A percentile compares a stretch with the other conserved stretches of the same genome.
Conservation (phyloP, 2,113 vertebrate genomes). For the Gracilinanus agilis region DNA sequence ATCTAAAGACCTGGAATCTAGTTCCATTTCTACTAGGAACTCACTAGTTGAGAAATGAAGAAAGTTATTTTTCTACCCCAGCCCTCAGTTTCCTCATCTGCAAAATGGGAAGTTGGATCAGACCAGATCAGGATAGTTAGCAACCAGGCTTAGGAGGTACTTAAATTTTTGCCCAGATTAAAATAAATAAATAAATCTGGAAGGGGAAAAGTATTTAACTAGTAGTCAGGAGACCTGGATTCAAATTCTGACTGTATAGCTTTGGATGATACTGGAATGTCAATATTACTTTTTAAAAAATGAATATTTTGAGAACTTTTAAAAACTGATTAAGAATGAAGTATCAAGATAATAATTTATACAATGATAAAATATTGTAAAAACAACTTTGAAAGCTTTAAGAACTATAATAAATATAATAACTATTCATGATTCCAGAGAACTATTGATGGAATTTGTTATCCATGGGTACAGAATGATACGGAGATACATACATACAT, state of each 20-base stretch:
- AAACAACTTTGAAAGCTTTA: background rate
- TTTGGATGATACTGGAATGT: background rate
- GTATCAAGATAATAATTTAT: background rate
- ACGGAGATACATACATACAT: background rate
- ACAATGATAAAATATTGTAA: background rate
- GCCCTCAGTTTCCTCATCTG: background rate
- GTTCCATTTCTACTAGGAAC: background rate
- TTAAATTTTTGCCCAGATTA: background rate
- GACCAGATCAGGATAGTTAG: background rate
- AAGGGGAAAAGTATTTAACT: background rate
- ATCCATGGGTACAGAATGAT: background rate
- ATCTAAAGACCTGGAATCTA: background rate
- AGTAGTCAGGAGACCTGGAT: background rate
- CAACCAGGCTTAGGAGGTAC: background rate
- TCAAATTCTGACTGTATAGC: background rate
- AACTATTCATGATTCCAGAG: background rate
- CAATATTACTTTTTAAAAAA: background rate
- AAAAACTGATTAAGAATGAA: background rate
- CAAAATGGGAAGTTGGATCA: background rate
- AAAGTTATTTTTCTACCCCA: background rate
- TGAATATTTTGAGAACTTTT: background rate
- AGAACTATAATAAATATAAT: background rate
- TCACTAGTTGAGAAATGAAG: background rate
- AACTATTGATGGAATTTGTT: background rate
- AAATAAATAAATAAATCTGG: background rate